A percentile compares a stretch with the other conserved stretches of the same genome.
phyloP scores from a whole-genome alignment of 2,797 vertebrate species.

The Sandelia bainsii region DNA sequence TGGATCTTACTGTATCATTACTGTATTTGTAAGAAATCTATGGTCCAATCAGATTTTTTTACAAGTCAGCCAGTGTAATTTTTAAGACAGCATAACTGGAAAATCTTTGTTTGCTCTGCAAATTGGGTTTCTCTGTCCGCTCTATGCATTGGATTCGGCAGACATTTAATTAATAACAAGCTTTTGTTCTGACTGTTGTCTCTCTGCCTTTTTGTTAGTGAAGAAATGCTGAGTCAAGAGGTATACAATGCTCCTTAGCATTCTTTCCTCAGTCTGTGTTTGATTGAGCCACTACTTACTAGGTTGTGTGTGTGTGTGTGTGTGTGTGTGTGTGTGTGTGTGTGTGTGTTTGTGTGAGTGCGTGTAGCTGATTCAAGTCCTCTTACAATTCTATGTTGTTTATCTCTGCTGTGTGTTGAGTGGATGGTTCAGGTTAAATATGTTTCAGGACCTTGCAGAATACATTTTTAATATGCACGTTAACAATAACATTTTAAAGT shows the following conservation, averaged over 20 bases:
- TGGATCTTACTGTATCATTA: background rate
- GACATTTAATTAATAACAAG: conserved; percentile 59
- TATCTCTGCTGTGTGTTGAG: conserved; percentile 24
- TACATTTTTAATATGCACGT: background rate
- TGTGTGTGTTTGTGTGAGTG: conserved; percentile 17
- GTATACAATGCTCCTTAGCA: conserved; percentile 52
- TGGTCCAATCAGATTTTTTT: conserved; percentile 7
- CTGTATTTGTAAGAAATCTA: conserved; percentile 13
- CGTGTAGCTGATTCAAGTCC: conserved; percentile 17
- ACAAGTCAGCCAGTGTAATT: conserved; percentile 36
- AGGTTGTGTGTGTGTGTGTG: conserved; percentile 17
- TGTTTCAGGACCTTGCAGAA: background rate
- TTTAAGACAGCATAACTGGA: conserved; percentile 58
- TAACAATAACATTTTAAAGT: background rate
- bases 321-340: conserved; percentile 22
- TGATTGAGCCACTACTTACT: conserved; percentile 56
- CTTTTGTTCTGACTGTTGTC: conserved; percentile 60
- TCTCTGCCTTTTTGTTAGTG: conserved; percentile 46
- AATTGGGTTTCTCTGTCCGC: conserved; percentile 53
- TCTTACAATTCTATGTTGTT: conserved; percentile 41
- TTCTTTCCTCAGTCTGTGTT: conserved; percentile 42
- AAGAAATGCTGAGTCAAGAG: conserved; percentile 69
- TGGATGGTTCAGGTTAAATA: conserved; percentile 13
- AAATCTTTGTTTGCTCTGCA: conserved; percentile 63
- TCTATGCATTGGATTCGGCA: conserved; percentile 54